Percentiles rank a stretch among this genome's conserved stretches.
These are phyloP conservation scores for Gymnorhina tibicen DNA, from an alignment of 2,113 vertebrate genomes.

Conservation along the genomic window DNA sequence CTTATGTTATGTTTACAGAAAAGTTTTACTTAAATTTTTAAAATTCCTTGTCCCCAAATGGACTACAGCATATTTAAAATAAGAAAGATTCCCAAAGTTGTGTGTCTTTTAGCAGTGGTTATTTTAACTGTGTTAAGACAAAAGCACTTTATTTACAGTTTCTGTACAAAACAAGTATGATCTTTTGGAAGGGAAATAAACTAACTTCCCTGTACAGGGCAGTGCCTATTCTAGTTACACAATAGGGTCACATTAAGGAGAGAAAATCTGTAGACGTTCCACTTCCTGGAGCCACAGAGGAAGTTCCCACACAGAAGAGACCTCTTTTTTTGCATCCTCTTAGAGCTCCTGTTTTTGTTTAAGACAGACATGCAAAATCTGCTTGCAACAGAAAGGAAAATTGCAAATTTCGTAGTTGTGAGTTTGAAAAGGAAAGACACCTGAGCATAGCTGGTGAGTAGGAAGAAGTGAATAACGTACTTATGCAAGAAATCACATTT, in stretches of 20 bases:
- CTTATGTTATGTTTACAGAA: not conserved
- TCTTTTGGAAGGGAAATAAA: conserved; percentile 32
- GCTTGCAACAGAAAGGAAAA: not conserved
- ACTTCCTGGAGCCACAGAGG: conserved; percentile 29
- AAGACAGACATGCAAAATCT: not conserved
- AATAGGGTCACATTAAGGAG: not conserved
- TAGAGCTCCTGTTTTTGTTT: not conserved
- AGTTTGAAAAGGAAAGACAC: not conserved
- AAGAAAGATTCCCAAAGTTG: not conserved
- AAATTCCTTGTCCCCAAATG: not conserved
- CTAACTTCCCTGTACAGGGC: not conserved
- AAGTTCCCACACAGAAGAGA: conserved; percentile 1
- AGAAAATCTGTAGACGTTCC: not conserved
- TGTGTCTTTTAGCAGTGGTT: not conserved
- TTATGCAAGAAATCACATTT: not conserved
- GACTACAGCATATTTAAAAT: not conserved
- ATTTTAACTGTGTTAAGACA: not conserved
- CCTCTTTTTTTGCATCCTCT: not conserved
- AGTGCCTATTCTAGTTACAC: not conserved
- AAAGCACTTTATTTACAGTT: not conserved
- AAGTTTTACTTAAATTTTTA: not conserved
- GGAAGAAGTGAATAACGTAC: not conserved
- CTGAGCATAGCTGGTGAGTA: not conserved
- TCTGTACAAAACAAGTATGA: not conserved
- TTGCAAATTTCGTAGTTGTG: not conserved